A percentile compares a stretch with the other conserved stretches of the same genome.
Evolutionary conservation across 2,888 invertebrate genomes (phyloP).

Genomic region (Lasioglossum marginatum): DNA sequence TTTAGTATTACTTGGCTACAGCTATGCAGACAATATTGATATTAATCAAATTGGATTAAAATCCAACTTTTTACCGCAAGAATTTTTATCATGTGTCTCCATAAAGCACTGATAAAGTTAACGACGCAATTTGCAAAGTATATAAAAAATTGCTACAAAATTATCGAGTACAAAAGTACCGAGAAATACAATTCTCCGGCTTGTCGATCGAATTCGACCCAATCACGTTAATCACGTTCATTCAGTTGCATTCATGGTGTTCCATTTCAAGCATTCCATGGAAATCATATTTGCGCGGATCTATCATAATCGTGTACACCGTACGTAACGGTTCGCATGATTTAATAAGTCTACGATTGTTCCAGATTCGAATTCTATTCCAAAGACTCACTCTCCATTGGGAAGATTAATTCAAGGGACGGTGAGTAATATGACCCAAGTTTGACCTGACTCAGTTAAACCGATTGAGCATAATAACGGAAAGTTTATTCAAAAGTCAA

Average conservation of each 20-base stretch:
- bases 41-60: not conserved
- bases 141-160: not conserved
- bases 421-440: conserved; percentile 65
- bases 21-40: too few species aligned
- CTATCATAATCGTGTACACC: not conserved
- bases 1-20: not conserved
- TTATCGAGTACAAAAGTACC: not conserved
- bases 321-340: not conserved
- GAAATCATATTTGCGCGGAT: not conserved
- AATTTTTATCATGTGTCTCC: not conserved
- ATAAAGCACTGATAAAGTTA: not conserved
- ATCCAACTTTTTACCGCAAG: not conserved
- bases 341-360: conserved; percentile 6
- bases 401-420: conserved; percentile 37
- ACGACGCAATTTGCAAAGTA: not conserved
- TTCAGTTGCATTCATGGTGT: not conserved
- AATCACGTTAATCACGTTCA: conserved; percentile 8
- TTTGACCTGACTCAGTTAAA: conserved; percentile 70
- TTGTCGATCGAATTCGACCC: not conserved
- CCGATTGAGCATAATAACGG: conserved; percentile 60
- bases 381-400: not conserved
- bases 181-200: not conserved
- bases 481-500: conserved; percentile 17
- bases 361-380: not conserved
- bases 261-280: conserved; percentile 27